Evolutionary conservation across 2,113 vertebrate species (phyloP), one percentile per base, ranked within the genome.

Genomic region (Anser brachyrhynchus): DNA sequence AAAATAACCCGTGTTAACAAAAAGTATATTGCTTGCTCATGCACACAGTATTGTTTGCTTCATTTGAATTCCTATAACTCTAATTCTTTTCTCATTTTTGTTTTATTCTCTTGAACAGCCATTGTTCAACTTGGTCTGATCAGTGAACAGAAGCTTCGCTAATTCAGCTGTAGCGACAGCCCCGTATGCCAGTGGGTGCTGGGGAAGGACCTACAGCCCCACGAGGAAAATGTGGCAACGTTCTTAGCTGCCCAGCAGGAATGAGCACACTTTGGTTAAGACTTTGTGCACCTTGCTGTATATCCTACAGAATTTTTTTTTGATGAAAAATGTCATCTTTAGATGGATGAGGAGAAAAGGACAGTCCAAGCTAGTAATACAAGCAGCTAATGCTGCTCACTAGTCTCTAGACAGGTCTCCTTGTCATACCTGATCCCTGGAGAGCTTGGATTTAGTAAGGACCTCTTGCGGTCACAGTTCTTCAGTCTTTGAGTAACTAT

Each of bases 1-100:
- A 72, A 93, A 92, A 87, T 95, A 95, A 93, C 84, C 89, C 69
- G 35, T 91, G 93, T 92, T 96, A 96, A 96, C 59, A 93, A 92
- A 58, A 91, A 93, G 65, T 79, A 57, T 84, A 86, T 87, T 94
- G 71, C 87, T 86, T 73, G 46, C 79, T 95, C 86, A 69, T 90
- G 92, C 94, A 76, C n/a, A 54, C 64, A 87, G 82, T 85, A 17
- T 21, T 84, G 69, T 95, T 96, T 91, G 64, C 75, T 78, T 61
- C 33, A 66, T 93, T 94, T 95, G 82, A 89, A 64, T 95, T 83
- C 26, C 46, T 66, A 61, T 95, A 88, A 92, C 82, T 76, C 82
- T 92, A 93, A 92, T 93, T 93, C 88, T 62, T 84, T 91, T 85
- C 62, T 21, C 29, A 54, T 81, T 64, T 71, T 89, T 89, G 76